These are phyloP conservation scores for Siderastrea radians DNA, from an alignment of 92 coral and sea anemone genomes.

Conservation along the genomic window DNA sequence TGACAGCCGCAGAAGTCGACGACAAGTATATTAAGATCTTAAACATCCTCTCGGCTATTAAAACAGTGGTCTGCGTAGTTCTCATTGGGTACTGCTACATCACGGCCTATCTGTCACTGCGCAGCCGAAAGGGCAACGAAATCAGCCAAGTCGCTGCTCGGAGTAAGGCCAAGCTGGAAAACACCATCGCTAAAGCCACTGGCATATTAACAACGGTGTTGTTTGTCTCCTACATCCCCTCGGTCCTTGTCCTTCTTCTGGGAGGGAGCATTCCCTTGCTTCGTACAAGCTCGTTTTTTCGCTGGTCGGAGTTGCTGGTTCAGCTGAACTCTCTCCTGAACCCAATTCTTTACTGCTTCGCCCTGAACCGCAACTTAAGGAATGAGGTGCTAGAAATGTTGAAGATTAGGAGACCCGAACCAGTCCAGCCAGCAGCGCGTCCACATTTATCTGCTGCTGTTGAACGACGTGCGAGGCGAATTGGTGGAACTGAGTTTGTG, in stretches of 20 bases:
- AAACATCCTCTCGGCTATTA: neutral
- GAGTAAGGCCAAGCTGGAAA: neutral
- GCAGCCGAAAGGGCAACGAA: neutral
- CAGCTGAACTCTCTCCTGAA: conserved; percentile 38
- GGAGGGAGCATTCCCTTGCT: conserved; percentile 7
- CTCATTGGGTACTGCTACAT: conserved; percentile 12
- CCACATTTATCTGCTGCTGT: neutral
- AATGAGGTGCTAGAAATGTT: conserved; percentile 3
- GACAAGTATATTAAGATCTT: neutral
- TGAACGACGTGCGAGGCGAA: neutral
- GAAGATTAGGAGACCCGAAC: neutral
- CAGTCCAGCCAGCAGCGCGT: neutral
- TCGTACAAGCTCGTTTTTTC: conserved; percentile 33
- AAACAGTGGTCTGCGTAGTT: neutral
- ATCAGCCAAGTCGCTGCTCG: neutral
- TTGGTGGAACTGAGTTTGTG: too few relatives aligned
- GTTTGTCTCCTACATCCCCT: conserved; percentile 25
- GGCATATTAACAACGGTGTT: neutral
- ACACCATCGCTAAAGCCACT: conserved; percentile 5
- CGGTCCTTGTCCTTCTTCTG: neutral
- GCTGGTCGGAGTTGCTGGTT: conserved; percentile 28
- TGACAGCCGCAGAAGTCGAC: neutral
- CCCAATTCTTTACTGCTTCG: conserved; percentile 26
- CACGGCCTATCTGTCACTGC: neutral
- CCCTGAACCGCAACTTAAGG: conserved; percentile 15